Conservation (phyloP, 2,888 invertebrate species). For the Eilema depressum region DNA sequence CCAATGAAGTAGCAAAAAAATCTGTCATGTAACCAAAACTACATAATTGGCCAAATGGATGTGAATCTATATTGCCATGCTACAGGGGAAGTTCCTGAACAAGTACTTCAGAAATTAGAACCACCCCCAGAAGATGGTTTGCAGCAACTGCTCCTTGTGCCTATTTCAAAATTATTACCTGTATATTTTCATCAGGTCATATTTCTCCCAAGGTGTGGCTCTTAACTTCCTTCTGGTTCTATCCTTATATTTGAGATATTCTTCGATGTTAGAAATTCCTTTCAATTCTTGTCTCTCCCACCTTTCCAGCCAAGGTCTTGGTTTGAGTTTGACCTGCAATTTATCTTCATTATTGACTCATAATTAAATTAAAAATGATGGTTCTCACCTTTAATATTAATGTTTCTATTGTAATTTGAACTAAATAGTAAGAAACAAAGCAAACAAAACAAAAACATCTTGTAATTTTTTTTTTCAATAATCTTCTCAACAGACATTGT, state of each 20-base stretch:
- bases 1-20: no score
- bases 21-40: no score
- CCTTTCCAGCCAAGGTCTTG: conserved; percentile 95
- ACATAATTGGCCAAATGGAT: no score
- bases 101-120: no score
- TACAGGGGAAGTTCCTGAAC: not conserved
- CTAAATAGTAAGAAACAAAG: no score
- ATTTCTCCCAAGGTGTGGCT: conserved; percentile 94
- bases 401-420: no score
- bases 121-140: no score
- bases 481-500: no score
- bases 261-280: conserved; percentile 90
- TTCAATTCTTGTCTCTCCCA: conserved; percentile 94
- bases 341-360: not conserved
- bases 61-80: not conserved
- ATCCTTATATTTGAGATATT: conserved; percentile 84
- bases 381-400: no score
- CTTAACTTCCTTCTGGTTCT: conserved; percentile 84
- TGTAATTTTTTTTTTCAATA: no score
- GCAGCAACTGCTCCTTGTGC: no score
- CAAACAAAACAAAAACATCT: no score
- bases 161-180: conserved; percentile 81
- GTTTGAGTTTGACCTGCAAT: conserved; percentile 89
- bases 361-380: not conserved
- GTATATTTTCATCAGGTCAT: conserved; percentile 97